Conservation (phyloP, 1,140 invertebrate species). For the Diabrotica virgifera region DNA sequence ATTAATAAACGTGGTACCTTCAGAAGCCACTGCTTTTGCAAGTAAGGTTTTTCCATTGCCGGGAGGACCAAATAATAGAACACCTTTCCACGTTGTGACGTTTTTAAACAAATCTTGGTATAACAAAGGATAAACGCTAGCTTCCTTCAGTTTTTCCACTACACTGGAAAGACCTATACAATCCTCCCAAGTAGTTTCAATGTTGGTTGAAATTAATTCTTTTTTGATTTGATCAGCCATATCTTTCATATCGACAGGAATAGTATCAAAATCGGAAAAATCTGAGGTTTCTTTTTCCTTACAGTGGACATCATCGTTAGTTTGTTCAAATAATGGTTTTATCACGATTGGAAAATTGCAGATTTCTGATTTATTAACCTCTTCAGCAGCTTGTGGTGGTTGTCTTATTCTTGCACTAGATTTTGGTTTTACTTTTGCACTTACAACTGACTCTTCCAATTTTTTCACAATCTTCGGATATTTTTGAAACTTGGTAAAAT, state of each 20-base stretch:
- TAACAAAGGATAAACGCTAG: conserved; percentile 80
- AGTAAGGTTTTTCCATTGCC: conserved; percentile 83
- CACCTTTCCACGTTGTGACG: conserved; percentile 78
- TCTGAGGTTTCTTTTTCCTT: not conserved
- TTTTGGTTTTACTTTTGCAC: not conserved
- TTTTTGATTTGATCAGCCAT: conserved; percentile 58
- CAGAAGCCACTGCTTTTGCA: conserved; percentile 82
- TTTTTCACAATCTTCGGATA: conserved; percentile 75
- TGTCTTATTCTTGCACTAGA: not conserved
- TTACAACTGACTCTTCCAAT: conserved; percentile 28
- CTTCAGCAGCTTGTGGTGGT: not conserved
- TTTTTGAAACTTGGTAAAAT: conserved; percentile 80
- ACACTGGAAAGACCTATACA: conserved; percentile 76
- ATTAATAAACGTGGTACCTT: conserved; percentile 90
- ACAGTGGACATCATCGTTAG: not conserved
- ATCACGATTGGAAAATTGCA: conserved; percentile 37
- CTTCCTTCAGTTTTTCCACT: conserved; percentile 84
- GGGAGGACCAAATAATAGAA: conserved; percentile 84
- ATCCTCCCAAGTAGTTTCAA: conserved; percentile 64
- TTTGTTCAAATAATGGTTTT: conserved; percentile 16
- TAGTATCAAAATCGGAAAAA: not conserved
- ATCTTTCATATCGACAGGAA: conserved; percentile 38
- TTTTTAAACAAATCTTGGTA: conserved; percentile 82
- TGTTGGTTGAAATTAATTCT: conserved; percentile 61
- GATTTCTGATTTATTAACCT: conserved; percentile 19